phyloP scores from a whole-genome alignment of 2,888 invertebrate genomes.

The Phengaris alcon region DNA sequence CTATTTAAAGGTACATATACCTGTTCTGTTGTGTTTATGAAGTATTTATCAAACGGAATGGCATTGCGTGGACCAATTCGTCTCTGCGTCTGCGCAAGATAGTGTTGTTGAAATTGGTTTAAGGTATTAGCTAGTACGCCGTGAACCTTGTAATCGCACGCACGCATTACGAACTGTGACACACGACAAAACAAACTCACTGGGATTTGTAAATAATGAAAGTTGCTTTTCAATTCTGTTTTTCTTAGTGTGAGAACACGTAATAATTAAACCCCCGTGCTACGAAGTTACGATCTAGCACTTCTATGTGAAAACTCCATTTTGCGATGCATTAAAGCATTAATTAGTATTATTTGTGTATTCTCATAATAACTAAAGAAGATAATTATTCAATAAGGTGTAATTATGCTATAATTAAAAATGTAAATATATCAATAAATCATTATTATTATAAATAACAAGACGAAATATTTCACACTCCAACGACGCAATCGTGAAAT shows the following conservation, averaged over 20 bases:
- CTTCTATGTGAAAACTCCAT: neutral
- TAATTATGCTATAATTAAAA: neutral
- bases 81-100: conserved; percentile 26
- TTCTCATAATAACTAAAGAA: neutral
- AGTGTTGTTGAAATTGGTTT: conserved; percentile 16
- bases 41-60: conserved; percentile 26
- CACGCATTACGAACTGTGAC: conserved; percentile 10
- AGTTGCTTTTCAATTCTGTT: neutral
- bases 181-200: neutral
- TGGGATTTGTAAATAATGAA: neutral
- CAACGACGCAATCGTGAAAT: neutral
- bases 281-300: neutral
- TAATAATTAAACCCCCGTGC: neutral
- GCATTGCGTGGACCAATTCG: conserved; percentile 21
- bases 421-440: neutral
- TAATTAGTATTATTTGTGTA: neutral
- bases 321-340: neutral
- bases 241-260: neutral
- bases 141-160: neutral
- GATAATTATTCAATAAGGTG: neutral
- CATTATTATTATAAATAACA: neutral
- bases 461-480: neutral
- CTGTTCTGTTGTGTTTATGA: conserved; percentile 10
- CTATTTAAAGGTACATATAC: conserved; percentile 24
- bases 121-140: conserved; percentile 21